These are phyloP conservation scores for Heteropelma amictum DNA, from an alignment of 2,888 invertebrate species.

Conservation along the genomic window DNA sequence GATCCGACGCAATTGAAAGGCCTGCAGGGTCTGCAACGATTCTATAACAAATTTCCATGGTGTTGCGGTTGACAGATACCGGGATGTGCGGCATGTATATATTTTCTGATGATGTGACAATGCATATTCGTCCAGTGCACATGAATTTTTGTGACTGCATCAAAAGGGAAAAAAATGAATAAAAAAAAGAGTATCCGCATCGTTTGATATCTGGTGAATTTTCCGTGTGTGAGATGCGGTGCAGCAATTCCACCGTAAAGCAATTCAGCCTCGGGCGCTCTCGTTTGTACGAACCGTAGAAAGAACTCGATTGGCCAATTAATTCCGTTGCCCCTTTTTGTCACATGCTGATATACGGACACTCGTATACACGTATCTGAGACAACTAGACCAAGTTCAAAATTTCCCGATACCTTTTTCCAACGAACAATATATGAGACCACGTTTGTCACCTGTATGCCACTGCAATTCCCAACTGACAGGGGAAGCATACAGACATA, in stretches of 20 bases:
- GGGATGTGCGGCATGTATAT: too few species aligned
- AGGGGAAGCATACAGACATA: not conserved
- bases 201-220: slow-evolving; percentile 37
- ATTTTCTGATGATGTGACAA: not conserved
- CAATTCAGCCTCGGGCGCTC: slow-evolving; percentile 27
- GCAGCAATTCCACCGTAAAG: slow-evolving; percentile 15
- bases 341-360: not conserved
- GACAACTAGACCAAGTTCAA: not conserved
- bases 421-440: slow-evolving; percentile 6
- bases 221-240: slow-evolving; percentile 12
- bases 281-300: slow-evolving; percentile 23
- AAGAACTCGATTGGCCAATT: slow-evolving; percentile 50
- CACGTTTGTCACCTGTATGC: not conserved
- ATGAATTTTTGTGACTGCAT: slow-evolving; percentile 7
- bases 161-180: not conserved
- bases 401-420: slow-evolving; percentile 10
- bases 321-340: slow-evolving; percentile 39
- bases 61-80: too few species aligned
- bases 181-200: slow-evolving; percentile 4
- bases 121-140: not conserved
- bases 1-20: too few species aligned
- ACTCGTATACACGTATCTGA: not conserved
- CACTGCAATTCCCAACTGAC: not conserved
- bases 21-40: too few species aligned
- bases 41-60: too few species aligned